Conservation (phyloP, 2,888 invertebrate species). For the Flabesymbios commensalis region DNA sequence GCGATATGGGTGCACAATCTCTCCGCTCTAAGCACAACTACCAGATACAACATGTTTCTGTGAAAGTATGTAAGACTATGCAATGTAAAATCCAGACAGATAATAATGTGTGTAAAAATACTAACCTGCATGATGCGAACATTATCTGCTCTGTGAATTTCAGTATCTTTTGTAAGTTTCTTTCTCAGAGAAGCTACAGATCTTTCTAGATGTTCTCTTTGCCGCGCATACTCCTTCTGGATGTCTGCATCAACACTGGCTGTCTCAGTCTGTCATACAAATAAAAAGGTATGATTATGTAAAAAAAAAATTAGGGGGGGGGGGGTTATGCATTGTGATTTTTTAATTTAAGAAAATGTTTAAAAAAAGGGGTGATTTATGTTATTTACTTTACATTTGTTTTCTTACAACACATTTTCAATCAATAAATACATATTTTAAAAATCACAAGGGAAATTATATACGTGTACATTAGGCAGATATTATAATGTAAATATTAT, state of each 20-base stretch:
- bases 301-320: background rate
- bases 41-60: too few species aligned
- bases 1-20: too few species aligned
- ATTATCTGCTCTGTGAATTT: conserved; percentile 65
- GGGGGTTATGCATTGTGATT: background rate
- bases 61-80: too few species aligned
- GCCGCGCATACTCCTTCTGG: conserved; percentile 67
- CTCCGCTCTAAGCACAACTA: too few species aligned
- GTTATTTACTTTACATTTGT: too few species aligned
- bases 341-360: background rate
- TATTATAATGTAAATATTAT: too few species aligned
- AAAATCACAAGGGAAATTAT: too few species aligned
- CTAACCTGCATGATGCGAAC: conserved; percentile 70
- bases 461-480: too few species aligned
- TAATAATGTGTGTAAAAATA: too few species aligned
- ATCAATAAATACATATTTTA: too few species aligned
- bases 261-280: conserved; percentile 49
- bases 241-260: conserved; percentile 62
- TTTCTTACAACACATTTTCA: background rate
- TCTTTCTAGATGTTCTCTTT: conserved; percentile 79
- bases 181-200: conserved; percentile 67
- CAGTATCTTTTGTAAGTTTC: conserved; percentile 63
- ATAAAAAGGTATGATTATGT: background rate
- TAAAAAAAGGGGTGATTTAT: too few species aligned
- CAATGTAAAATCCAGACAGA: too few species aligned